Conservation (phyloP, 2,888 invertebrate genomes). For the Blera fallax region DNA sequence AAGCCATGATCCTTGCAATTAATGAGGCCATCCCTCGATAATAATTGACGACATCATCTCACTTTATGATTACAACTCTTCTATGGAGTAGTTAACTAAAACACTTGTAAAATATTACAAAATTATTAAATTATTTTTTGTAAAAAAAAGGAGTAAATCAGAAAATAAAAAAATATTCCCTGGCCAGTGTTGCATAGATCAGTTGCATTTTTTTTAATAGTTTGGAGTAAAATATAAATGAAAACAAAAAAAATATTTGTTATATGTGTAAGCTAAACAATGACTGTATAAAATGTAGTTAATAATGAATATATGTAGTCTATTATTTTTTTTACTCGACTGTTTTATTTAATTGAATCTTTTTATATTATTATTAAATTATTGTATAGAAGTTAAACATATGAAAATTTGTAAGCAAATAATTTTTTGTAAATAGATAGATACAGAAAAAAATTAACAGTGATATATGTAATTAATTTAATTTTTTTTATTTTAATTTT, state of each 20-base stretch:
- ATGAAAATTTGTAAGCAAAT: constrained; percentile 55
- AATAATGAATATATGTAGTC: constrained; percentile 40
- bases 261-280: constrained; percentile 67
- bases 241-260: constrained; percentile 57
- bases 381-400: constrained; percentile 59
- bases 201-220: constrained; percentile 32
- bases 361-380: constrained; percentile 64
- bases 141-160: background rate
- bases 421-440: constrained; percentile 59
- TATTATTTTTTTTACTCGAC: constrained; percentile 45
- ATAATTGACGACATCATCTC: too few species aligned
- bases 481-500: constrained; percentile 38
- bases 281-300: constrained; percentile 68
- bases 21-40: too few species aligned
- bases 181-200: constrained; percentile 60
- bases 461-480: constrained; percentile 72
- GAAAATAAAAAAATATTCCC: constrained; percentile 37
- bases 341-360: constrained; percentile 71
- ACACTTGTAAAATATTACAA: constrained; percentile 16
- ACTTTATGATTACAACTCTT: background rate
- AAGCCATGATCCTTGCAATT: too few species aligned
- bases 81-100: background rate
- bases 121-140: constrained; percentile 37
- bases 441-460: constrained; percentile 57
- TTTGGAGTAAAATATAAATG: constrained; percentile 29